phyloP scores from a whole-genome alignment of 2,888 invertebrate genomes.

The Alviniconcha strummeri region DNA sequence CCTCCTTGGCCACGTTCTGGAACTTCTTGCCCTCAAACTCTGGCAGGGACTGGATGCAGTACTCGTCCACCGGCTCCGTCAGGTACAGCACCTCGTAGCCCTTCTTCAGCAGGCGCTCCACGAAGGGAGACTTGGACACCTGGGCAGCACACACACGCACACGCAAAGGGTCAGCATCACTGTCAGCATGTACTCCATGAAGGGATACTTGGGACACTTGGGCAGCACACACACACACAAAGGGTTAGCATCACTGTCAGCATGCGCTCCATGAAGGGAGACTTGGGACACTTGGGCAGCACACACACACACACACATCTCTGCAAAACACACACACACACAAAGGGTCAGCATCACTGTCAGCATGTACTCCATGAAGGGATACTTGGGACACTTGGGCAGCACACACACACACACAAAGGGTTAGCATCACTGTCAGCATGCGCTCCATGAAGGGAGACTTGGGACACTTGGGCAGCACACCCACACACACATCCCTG shows the following conservation, averaged over 20 bases:
- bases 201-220: no score
- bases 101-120: constrained; percentile 92
- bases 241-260: no score
- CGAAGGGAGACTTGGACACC: constrained; percentile 91
- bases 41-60: constrained; percentile 94
- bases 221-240: no score
- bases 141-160: constrained; percentile 46
- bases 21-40: constrained; percentile 99
- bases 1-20: constrained; percentile 98
- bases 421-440: background rate
- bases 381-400: constrained; percentile 83
- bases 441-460: no score
- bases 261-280: no score
- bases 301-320: no score
- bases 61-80: constrained; percentile 98
- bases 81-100: constrained; percentile 97
- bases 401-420: background rate
- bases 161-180: background rate
- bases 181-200: background rate
- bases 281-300: no score
- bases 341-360: constrained; percentile 54
- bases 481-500: no score
- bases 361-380: constrained; percentile 95
- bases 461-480: no score
- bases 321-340: no score